Percentiles rank a stretch among this genome's conserved stretches.
These are phyloP conservation scores for Acinonyx jubatus DNA, from an alignment of 2,113 vertebrate genomes.

Conservation along the genomic window DNA sequence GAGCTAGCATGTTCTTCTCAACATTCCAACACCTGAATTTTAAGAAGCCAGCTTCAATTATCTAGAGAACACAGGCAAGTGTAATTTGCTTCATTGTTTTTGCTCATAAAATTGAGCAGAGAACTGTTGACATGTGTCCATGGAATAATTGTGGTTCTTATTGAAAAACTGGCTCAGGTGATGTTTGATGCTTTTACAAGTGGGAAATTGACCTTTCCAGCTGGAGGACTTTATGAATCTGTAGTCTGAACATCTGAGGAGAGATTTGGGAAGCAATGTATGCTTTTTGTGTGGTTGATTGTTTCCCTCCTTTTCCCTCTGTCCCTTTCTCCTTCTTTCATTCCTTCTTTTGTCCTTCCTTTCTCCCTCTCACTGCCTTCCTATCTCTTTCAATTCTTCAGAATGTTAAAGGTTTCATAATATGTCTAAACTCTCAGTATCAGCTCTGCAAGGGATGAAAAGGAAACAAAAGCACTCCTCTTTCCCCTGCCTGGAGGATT, in stretches of 20 bases:
- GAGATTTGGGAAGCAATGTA: neutral
- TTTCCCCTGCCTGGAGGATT: neutral
- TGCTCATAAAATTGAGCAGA: slow-evolving; percentile 39
- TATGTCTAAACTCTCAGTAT: neutral
- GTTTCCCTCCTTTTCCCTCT: neutral
- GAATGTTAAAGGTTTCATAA: neutral
- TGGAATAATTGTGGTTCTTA: neutral
- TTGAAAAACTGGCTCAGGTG: neutral
- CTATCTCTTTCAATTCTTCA: neutral
- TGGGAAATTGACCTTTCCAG: neutral
- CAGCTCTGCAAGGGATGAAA: neutral
- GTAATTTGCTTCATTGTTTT: slow-evolving; percentile 52
- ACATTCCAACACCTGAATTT: neutral
- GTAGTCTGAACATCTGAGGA: neutral
- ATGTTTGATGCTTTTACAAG: neutral
- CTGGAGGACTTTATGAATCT: neutral
- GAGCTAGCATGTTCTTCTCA: neutral
- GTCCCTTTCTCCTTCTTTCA: neutral
- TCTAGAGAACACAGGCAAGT: neutral
- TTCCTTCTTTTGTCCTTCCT: too few relatives aligned
- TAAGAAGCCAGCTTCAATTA: slow-evolving; percentile 50
- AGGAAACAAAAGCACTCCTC: neutral
- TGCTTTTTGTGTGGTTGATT: neutral
- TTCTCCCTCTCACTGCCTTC: neutral
- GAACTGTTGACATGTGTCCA: neutral